phyloP scores from a whole-genome alignment of 2,113 vertebrate species.

The Phalacrocorax pelagicus region DNA sequence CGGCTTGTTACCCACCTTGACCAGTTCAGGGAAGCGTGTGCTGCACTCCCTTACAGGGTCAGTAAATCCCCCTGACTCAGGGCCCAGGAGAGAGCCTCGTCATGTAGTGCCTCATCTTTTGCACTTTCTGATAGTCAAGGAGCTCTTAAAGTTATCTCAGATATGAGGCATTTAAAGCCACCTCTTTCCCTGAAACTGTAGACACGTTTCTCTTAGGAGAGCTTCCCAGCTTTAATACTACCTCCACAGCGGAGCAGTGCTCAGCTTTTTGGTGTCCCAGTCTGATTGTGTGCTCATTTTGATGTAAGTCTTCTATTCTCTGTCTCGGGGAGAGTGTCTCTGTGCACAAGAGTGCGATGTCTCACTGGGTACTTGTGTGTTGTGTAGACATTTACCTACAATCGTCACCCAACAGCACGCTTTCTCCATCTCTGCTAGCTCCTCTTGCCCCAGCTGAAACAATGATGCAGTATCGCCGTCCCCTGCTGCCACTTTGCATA shows the following conservation, averaged over 20 bases:
- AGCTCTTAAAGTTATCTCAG: not conserved
- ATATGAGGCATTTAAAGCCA: not conserved
- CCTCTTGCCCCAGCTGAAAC: not conserved
- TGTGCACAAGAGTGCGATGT: not conserved
- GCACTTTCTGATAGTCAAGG: not conserved
- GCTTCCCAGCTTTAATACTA: not conserved
- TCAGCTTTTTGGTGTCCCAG: not conserved
- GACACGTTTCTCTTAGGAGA: not conserved
- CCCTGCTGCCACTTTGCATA: not conserved
- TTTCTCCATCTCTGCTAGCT: not conserved
- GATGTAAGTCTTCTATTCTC: not conserved
- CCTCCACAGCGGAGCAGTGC: not conserved
- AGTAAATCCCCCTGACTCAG: not conserved
- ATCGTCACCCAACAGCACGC: not conserved
- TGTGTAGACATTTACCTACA: not conserved
- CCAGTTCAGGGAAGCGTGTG: not conserved
- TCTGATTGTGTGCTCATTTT: not conserved
- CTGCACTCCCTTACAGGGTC: not conserved
- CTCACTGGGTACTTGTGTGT: not conserved
- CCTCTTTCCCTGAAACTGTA: not conserved
- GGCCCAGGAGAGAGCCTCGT: not conserved
- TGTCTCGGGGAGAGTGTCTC: not conserved
- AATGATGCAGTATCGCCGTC: not conserved
- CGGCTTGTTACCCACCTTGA: rapidly evolving
- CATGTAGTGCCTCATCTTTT: not conserved